Evolutionary conservation across 2,888 invertebrate genomes (phyloP).

Genomic region (Mythimna ferrago): DNA sequence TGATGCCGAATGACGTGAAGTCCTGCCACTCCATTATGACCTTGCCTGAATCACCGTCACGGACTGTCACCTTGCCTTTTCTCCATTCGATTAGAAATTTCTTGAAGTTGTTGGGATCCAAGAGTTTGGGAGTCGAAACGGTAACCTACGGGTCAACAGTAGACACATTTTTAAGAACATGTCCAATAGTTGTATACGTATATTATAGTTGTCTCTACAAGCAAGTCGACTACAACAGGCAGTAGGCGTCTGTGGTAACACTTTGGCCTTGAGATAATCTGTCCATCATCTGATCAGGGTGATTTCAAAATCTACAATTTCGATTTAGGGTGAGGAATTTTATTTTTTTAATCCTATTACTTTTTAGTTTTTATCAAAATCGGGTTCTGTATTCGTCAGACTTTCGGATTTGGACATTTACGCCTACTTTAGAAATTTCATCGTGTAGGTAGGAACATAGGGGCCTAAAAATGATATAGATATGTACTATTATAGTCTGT

Average conservation of each 20-base stretch:
- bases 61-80: slow-evolving; percentile 88
- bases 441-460: too few species aligned
- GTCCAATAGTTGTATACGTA: background rate
- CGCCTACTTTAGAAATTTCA: too few species aligned
- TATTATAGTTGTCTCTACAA: background rate
- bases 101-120: slow-evolving; percentile 83
- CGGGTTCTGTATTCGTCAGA: too few species aligned
- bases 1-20: slow-evolving; percentile 90
- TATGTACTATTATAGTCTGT: too few species aligned
- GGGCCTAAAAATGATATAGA: too few species aligned
- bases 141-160: background rate
- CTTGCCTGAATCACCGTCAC: slow-evolving; percentile 85
- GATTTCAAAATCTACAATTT: too few species aligned
- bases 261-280: background rate
- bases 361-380: too few species aligned
- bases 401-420: too few species aligned
- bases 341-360: too few species aligned
- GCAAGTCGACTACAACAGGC: background rate
- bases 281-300: too few species aligned
- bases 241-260: background rate
- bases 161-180: background rate
- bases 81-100: slow-evolving; percentile 91
- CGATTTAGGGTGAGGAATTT: too few species aligned
- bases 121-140: slow-evolving; percentile 5
- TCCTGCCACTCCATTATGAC: slow-evolving; percentile 91